Evolutionary conservation across 2,888 invertebrate species (phyloP), one percentile per base, ranked within the genome.

Genomic region (Xestia rhomboidea): DNA sequence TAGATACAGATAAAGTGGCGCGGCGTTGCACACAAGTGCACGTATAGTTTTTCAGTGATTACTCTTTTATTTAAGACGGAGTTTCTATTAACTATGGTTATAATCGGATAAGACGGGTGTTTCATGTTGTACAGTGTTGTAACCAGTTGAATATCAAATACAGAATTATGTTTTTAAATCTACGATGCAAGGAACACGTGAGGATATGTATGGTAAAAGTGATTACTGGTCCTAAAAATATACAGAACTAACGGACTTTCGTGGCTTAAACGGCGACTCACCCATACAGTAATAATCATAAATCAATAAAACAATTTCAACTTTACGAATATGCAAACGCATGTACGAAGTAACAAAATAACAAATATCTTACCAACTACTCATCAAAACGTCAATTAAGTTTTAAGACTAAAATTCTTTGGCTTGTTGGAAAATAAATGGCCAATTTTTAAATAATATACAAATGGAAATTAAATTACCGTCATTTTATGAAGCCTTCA

Each of bases 401-500:
- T 74, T 86, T 82, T 76, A 87, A 79, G 84, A 90, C 89, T 90
- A 88, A 84, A 81, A 82, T 82, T 90, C 90, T 90, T 90, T 90
- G 90, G 90, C 82, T 88, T 76, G 69, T 76, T 88, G 77, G 75
- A 84, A 84, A 81, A 70, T 72, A 82, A 76, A 86, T 87, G 84
- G 86, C 87, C 89, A 88, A 83, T 83, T 75, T 60, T 41, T 81
- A 79, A 72, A 81, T 44, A 82, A 68, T 74, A 78, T 76, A 64
- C 57, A 62, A 69, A 70, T 76, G 64, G 71, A 82, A 88, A 84
- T 74, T 71, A 80, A 79, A 81, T 77, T 82, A 88, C 69, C 71
- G 68, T 79, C 73, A 84, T 86, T 66, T 82, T 64, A 83, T 78
- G 76, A 89, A 88, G 87, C 86, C 85, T 84, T 86, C 75, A 81